These are phyloP conservation scores for Myotis planiceps DNA, from an alignment of 2,797 vertebrate genomes.

Conservation along the genomic window DNA sequence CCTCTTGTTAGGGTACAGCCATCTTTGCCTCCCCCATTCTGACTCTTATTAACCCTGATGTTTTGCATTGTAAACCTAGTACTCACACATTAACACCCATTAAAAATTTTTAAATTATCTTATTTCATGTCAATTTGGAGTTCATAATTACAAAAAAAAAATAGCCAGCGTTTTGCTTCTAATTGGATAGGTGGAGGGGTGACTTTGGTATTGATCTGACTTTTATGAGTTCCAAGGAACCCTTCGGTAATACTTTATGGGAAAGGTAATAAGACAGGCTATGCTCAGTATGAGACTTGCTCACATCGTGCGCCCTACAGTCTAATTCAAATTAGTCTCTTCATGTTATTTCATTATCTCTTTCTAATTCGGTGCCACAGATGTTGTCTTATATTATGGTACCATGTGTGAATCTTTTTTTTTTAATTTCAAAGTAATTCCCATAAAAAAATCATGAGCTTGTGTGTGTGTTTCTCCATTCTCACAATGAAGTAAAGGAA, in stretches of 20 bases:
- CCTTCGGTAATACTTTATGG: slow-evolving; percentile 42
- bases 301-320: slow-evolving; percentile 23
- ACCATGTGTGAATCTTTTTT: background rate
- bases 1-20: no score
- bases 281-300: slow-evolving; percentile 57
- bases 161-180: background rate
- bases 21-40: background rate
- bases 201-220: background rate
- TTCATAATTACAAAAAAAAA: background rate
- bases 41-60: background rate
- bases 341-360: slow-evolving; percentile 67
- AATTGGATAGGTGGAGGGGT: background rate
- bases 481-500: background rate
- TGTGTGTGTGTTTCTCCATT: background rate
- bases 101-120: slow-evolving; percentile 44
- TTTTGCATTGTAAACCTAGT: background rate
- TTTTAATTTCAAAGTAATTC: background rate
- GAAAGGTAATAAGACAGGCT: slow-evolving; percentile 59
- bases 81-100: background rate
- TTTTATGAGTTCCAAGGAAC: slow-evolving; percentile 53
- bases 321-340: slow-evolving; percentile 67
- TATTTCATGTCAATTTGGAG: slow-evolving; percentile 6
- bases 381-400: slow-evolving; percentile 56
- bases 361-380: slow-evolving; percentile 63
- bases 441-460: background rate